These are phyloP conservation scores for Platerodrilus igneus DNA, from an alignment of 2,888 invertebrate genomes.

Conservation along the genomic window DNA sequence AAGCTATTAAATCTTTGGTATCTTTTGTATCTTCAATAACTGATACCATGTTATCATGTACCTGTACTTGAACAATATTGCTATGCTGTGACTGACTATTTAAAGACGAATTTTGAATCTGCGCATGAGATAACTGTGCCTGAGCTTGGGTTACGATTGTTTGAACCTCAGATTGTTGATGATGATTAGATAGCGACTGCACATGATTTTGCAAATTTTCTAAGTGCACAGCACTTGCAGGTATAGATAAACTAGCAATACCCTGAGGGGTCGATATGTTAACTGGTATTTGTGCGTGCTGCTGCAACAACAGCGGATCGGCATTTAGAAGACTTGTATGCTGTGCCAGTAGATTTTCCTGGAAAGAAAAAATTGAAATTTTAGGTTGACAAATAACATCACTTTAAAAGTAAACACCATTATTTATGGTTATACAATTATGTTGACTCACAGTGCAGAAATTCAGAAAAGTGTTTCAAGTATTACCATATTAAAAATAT, in stretches of 20 bases:
- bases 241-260: conserved; percentile 43
- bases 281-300: conserved; percentile 46
- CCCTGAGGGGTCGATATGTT: conserved; percentile 45
- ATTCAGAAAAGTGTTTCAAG: too few relatives aligned
- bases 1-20: conserved; percentile 42
- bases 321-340: conserved; percentile 48
- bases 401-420: not conserved
- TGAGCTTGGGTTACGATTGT: conserved; percentile 40
- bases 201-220: conserved; percentile 36
- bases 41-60: conserved; percentile 47
- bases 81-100: conserved; percentile 41
- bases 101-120: conserved; percentile 40
- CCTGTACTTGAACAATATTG: conserved; percentile 48
- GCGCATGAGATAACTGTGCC: conserved; percentile 44
- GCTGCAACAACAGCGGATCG: conserved; percentile 44
- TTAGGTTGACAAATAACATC: not conserved
- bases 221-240: conserved; percentile 44
- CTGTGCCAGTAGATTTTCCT: conserved; percentile 54
- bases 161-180: conserved; percentile 28
- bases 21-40: conserved; percentile 47
- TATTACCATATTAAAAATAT: too few relatives aligned
- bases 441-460: too few relatives aligned
- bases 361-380: conserved; percentile 22
- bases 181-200: conserved; percentile 21
- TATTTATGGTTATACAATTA: too few relatives aligned